Evolutionary conservation across 2,797 vertebrate genomes (phyloP).

Genomic region (Cuniculus paca): DNA sequence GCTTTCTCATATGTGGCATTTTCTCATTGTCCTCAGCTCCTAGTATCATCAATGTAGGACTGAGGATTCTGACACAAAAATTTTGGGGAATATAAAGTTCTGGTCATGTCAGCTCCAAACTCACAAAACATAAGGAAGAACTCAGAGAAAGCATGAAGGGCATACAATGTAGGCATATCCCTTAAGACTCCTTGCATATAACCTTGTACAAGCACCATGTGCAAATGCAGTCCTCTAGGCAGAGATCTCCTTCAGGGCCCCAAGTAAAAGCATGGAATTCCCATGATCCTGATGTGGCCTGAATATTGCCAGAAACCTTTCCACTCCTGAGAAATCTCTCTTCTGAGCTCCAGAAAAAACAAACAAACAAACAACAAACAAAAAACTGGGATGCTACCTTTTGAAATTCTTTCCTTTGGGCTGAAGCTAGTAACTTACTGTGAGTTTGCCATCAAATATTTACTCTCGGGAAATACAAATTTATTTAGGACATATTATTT

Average conservation of each 20-base stretch:
- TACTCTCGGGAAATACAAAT: neutral
- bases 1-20: neutral
- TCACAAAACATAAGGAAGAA: neutral
- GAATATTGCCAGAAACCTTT: neutral
- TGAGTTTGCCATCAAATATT: neutral
- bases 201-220: neutral
- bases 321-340: neutral
- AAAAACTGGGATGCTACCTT: neutral
- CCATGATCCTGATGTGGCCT: neutral
- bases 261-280: neutral
- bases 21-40: neutral
- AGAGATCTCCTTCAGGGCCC: neutral
- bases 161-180: neutral
- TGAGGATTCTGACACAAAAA: neutral
- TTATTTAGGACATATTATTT: constrained; percentile 47
- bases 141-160: neutral
- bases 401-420: neutral
- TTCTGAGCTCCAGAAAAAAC: neutral
- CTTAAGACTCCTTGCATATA: neutral
- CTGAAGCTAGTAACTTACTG: neutral
- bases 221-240: neutral
- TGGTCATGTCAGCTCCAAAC: neutral
- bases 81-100: neutral
- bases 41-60: neutral
- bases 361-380: neutral